Conservation (phyloP, 2,888 invertebrate genomes). For the Chrysotoxum bicinctum region DNA sequence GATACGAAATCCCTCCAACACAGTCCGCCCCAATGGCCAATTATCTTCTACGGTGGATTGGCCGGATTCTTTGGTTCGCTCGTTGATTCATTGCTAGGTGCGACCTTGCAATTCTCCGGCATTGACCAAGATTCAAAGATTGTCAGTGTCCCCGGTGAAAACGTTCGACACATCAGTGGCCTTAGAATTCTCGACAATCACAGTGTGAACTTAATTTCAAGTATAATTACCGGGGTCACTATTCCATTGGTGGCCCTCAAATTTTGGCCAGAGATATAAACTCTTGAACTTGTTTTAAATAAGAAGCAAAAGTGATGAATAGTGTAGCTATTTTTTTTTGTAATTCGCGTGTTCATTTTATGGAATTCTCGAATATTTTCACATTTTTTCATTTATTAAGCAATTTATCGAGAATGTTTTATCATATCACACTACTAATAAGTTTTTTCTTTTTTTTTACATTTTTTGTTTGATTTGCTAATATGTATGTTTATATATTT, state of each 20-base stretch:
- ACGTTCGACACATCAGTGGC: constrained; percentile 90
- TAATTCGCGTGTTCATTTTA: background rate
- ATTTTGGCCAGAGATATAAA: constrained; percentile 82
- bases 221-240: constrained; percentile 87
- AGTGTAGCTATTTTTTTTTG: constrained; percentile 32
- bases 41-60: constrained; percentile 87
- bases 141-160: constrained; percentile 87
- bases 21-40: constrained; percentile 90
- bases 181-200: constrained; percentile 91
- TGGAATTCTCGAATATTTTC: background rate
- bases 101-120: constrained; percentile 93
- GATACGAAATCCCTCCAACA: constrained; percentile 83
- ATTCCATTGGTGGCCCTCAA: constrained; percentile 86
- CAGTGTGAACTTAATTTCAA: constrained; percentile 92
- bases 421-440: background rate
- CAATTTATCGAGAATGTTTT: background rate
- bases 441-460: background rate
- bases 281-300: background rate
- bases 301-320: constrained; percentile 15
- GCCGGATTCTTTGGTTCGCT: constrained; percentile 91
- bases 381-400: background rate
- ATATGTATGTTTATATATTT: background rate
- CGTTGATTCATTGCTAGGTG: constrained; percentile 92
- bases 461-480: constrained; percentile 4
- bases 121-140: constrained; percentile 87